A percentile compares a stretch with the other conserved stretches of the same genome.
These are phyloP conservation scores for Stenodera caucasica DNA, from an alignment of 2,888 invertebrate genomes.

Conservation along the genomic window DNA sequence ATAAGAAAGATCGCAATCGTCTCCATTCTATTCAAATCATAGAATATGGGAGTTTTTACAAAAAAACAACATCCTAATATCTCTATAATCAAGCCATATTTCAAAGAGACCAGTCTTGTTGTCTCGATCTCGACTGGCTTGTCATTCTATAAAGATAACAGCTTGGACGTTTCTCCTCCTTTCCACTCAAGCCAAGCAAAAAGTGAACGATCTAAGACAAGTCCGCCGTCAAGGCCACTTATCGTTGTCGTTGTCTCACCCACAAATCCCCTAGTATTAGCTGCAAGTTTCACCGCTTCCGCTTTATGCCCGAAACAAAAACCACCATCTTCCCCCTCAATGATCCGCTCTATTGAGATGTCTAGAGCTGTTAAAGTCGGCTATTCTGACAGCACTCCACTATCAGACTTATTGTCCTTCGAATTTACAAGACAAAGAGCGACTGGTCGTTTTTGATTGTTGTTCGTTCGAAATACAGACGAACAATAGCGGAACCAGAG, in stretches of 20 bases:
- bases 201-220: background rate
- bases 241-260: background rate
- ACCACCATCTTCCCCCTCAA: slow-evolving; percentile 7
- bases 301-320: slow-evolving; percentile 2
- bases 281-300: background rate
- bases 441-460: background rate
- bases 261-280: background rate
- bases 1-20: background rate
- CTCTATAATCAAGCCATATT: background rate
- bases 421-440: slow-evolving; percentile 22
- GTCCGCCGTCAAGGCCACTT: slow-evolving; percentile 1
- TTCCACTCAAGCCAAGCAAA: background rate
- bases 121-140: background rate
- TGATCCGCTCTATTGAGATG: slow-evolving; percentile 30
- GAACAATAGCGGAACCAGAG: background rate
- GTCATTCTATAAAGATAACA: slow-evolving; percentile 1
- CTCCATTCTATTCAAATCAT: background rate
- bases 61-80: slow-evolving; percentile 1
- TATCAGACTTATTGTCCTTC: slow-evolving; percentile 25
- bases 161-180: slow-evolving; percentile 1
- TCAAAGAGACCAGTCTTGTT: no score
- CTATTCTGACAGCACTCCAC: slow-evolving; percentile 23
- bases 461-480: background rate
- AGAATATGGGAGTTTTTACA: background rate
- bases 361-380: slow-evolving; percentile 27